phyloP scores from a whole-genome alignment of 1,140 invertebrate species.

The Armadillidium nasatum region DNA sequence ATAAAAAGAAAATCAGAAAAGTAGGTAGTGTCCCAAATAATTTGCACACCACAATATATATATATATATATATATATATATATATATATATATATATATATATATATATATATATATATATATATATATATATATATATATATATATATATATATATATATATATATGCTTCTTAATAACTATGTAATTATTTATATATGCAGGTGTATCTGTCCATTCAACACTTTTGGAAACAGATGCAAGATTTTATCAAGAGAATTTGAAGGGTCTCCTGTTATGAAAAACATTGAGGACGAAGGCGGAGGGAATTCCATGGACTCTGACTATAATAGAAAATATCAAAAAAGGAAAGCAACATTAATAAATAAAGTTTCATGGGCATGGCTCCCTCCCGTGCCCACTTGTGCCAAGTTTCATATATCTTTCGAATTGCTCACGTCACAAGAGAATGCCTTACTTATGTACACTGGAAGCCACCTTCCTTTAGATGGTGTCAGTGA shows the following conservation, averaged over 20 bases:
- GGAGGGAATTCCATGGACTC: not conserved
- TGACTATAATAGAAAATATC: too few species aligned
- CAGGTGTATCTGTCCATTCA: slow-evolving; percentile 22
- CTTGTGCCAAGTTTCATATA: slow-evolving; percentile 22
- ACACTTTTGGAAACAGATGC: slow-evolving; percentile 24
- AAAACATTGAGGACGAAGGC: not conserved
- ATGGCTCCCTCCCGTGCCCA: slow-evolving; percentile 18
- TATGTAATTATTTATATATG: not conserved
- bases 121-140: too few species aligned
- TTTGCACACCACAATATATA: too few species aligned
- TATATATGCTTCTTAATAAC: too few species aligned
- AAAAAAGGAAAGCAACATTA: too few species aligned
- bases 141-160: too few species aligned
- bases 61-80: too few species aligned
- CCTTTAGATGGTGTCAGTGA: not conserved
- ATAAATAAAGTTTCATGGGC: not conserved
- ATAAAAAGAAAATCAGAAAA: too few species aligned
- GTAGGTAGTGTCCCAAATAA: too few species aligned
- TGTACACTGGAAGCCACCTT: not conserved
- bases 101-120: too few species aligned
- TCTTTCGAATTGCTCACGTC: slow-evolving; percentile 20
- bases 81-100: too few species aligned
- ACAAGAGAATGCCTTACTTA: slow-evolving; percentile 1
- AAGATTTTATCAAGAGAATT: slow-evolving; percentile 22
- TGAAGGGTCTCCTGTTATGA: slow-evolving; percentile 1